phyloP scores from a whole-genome alignment of 2,888 invertebrate genomes.

The Caradrina kadenii region DNA sequence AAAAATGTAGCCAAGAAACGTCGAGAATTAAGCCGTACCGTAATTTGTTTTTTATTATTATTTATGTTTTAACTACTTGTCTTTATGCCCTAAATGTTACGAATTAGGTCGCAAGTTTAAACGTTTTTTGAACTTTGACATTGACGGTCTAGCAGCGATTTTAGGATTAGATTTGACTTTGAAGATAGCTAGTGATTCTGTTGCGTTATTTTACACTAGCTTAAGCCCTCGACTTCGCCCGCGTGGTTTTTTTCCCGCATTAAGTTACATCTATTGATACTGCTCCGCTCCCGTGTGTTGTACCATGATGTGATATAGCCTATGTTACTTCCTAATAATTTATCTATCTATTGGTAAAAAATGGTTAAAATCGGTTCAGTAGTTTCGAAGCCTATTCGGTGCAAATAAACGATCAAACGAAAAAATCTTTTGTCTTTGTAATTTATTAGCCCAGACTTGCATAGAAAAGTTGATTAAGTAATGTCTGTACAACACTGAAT shows the following conservation, averaged over 20 bases:
- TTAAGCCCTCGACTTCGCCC: too few relatives aligned
- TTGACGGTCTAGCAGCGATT: constrained; percentile 58
- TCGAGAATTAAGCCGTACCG: constrained; percentile 22
- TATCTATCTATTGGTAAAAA: too few relatives aligned
- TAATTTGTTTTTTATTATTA: constrained; percentile 30
- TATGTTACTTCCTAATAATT: too few relatives aligned
- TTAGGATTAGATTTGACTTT: constrained; percentile 37
- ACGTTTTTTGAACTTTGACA: constrained; percentile 66
- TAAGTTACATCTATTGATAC: too few relatives aligned
- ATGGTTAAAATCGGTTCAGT: too few relatives aligned
- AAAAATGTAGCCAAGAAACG: constrained; percentile 36
- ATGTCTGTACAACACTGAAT: constrained; percentile 3
- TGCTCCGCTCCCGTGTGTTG: too few relatives aligned
- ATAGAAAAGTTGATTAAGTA: constrained; percentile 1
- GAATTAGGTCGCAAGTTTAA: constrained; percentile 49
- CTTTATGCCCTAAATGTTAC: constrained; percentile 39
- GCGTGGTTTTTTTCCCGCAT: too few relatives aligned
- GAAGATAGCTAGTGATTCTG: constrained; percentile 5
- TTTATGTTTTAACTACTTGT: constrained; percentile 34
- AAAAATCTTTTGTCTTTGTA: too few relatives aligned
- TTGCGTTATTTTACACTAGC: constrained; percentile 4
- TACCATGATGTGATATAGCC: too few relatives aligned
- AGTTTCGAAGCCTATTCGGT: too few relatives aligned
- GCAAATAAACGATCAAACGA: too few relatives aligned
- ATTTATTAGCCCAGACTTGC: not conserved